A percentile compares a stretch with the other conserved stretches of the same genome.
These are phyloP conservation scores for Orchesellides sinensis DNA, from an alignment of 2,888 invertebrate species.

Conservation along the genomic window DNA sequence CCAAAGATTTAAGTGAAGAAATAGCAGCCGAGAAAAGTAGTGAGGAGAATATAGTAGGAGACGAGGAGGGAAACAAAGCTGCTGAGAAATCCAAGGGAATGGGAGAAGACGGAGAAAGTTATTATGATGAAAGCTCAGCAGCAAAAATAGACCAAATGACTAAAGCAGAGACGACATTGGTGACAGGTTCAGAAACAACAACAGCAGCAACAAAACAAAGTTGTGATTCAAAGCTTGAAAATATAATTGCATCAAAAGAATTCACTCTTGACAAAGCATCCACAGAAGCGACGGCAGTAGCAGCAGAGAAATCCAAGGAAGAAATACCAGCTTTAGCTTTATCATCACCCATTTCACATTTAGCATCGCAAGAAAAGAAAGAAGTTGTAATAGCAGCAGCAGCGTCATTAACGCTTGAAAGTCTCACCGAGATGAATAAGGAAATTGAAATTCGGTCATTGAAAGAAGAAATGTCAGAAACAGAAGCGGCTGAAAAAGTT, in stretches of 20 bases:
- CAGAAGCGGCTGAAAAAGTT: conserved; percentile 45
- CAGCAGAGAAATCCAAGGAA: neutral
- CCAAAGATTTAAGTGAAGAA: conserved; percentile 23
- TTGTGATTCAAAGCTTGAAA: conserved; percentile 60
- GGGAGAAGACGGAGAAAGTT: conserved; percentile 33
- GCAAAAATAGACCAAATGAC: neutral
- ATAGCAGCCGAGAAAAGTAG: conserved; percentile 2
- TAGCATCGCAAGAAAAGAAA: neutral
- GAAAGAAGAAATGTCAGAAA: conserved; percentile 56
- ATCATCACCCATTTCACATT: neutral
- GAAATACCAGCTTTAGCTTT: neutral
- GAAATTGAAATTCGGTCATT: conserved; percentile 59
- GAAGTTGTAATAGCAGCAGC: neutral
- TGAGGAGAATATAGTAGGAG: conserved; percentile 12
- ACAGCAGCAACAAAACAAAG: conserved; percentile 26
- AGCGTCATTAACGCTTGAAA: conserved; percentile 61
- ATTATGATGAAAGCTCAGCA: conserved; percentile 29
- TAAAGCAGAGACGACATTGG: conserved; percentile 13
- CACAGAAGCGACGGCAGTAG: conserved; percentile 22
- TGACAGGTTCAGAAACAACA: conserved; percentile 29
- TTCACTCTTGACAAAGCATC: conserved; percentile 36
- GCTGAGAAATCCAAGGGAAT: conserved; percentile 18
- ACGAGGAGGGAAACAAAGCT: conserved; percentile 19
- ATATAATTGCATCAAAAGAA: conserved; percentile 62
- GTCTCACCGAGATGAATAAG: conserved; percentile 48